Conservation (phyloP, 1,140 invertebrate genomes). For the Phthorimaea operculella region DNA sequence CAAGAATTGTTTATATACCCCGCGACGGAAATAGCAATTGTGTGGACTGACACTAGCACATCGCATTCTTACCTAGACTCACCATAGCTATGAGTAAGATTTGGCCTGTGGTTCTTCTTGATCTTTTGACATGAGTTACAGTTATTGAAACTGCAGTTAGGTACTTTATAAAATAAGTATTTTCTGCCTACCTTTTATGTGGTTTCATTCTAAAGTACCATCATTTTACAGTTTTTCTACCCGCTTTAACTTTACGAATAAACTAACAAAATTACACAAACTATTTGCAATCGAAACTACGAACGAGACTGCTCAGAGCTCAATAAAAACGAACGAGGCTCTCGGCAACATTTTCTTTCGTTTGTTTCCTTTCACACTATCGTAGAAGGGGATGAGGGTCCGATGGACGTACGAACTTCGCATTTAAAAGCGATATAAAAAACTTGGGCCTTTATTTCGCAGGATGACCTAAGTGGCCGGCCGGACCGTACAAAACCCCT, state of each 20-base stretch:
- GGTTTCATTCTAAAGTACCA: too few relatives aligned
- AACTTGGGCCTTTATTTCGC: slow-evolving; percentile 63
- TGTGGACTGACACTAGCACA: too few relatives aligned
- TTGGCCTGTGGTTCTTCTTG: too few relatives aligned
- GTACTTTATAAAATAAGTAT: too few relatives aligned
- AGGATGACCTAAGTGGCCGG: slow-evolving; percentile 67
- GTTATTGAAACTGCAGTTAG: too few relatives aligned
- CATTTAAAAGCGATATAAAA: slow-evolving; percentile 68
- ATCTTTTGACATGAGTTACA: too few relatives aligned
- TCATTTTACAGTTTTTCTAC: too few relatives aligned
- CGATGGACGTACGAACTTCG: slow-evolving; percentile 54
- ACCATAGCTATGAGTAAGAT: too few relatives aligned
- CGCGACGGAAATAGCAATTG: too few relatives aligned
- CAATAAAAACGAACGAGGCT: slow-evolving; percentile 59
- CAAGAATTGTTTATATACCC: too few relatives aligned
- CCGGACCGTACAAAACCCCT: slow-evolving; percentile 62
- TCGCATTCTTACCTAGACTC: too few relatives aligned
- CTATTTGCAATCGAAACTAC: slow-evolving; percentile 66
- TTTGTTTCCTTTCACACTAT: slow-evolving; percentile 66
- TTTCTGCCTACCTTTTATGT: too few relatives aligned
- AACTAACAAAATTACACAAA: slow-evolving; percentile 62
- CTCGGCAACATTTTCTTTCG: slow-evolving; percentile 65
- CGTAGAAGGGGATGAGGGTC: slow-evolving; percentile 53
- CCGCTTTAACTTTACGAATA: slow-evolving; percentile 2
- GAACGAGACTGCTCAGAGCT: slow-evolving; percentile 52